Conservation (phyloP, 2,797 vertebrate species). For the Hydrolagus colliei region DNA sequence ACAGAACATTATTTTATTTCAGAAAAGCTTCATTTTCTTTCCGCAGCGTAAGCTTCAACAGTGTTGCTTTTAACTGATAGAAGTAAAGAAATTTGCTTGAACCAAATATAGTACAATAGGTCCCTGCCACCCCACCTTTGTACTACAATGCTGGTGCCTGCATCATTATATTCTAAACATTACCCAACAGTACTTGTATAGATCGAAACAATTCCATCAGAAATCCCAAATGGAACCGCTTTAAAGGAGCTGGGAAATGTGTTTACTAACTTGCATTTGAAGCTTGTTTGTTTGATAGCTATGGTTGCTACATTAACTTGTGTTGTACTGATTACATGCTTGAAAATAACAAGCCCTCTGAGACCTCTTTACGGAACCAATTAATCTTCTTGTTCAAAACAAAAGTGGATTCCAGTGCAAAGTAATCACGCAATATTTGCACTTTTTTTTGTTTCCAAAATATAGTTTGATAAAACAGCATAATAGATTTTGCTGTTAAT, state of each 20-base stretch:
- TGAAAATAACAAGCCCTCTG: conserved; percentile 48
- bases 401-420: not conserved
- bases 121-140: too few species aligned
- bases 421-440: not conserved
- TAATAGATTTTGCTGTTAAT: not conserved
- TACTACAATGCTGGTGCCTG: not conserved
- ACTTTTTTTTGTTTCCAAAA: too few species aligned
- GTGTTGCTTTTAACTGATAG: not conserved
- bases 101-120: too few species aligned
- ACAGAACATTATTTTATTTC: not conserved
- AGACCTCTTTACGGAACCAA: conserved; percentile 54
- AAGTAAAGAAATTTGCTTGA: not conserved
- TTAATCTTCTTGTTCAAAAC: conserved; percentile 56
- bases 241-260: not conserved
- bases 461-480: not conserved
- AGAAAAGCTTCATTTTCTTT: not conserved
- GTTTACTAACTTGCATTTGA: not conserved
- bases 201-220: too few species aligned
- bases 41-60: not conserved
- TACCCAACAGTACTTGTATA: not conserved
- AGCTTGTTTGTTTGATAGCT: not conserved
- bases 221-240: not conserved
- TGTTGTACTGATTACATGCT: conserved; percentile 45
- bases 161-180: too few species aligned
- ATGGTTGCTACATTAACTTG: not conserved